phyloP scores from a whole-genome alignment of 2,888 invertebrate genomes.

The Ectobius pallidus region DNA sequence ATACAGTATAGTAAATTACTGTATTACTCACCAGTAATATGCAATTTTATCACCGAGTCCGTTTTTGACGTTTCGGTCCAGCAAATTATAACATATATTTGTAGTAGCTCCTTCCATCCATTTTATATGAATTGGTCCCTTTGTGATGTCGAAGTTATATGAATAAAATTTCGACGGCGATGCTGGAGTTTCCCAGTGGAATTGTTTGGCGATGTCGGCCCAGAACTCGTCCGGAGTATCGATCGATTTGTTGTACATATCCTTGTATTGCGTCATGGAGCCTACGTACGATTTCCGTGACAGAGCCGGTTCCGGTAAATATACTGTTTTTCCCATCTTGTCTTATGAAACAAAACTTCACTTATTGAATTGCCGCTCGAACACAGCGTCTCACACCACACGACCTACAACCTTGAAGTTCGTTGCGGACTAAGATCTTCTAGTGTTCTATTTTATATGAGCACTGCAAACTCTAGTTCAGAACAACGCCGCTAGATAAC shows the following conservation, averaged over 20 bases:
- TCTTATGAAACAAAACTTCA: not conserved
- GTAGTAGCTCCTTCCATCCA: constrained; percentile 96
- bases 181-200: constrained; percentile 87
- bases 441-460: not conserved
- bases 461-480: not conserved
- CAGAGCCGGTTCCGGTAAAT: constrained; percentile 63
- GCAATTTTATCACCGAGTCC: constrained; percentile 91
- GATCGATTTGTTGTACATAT: constrained; percentile 85
- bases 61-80: constrained; percentile 89
- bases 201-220: constrained; percentile 90
- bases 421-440: not conserved
- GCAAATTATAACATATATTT: constrained; percentile 93
- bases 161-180: constrained; percentile 78
- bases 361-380: not conserved
- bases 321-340: constrained; percentile 53
- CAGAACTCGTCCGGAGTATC: constrained; percentile 91
- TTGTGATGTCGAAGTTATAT: constrained; percentile 88
- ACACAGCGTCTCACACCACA: not conserved
- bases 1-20: too few species aligned
- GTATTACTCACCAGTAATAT: constrained; percentile 85
- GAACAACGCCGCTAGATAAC: constrained; percentile 14
- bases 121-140: constrained; percentile 89
- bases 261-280: constrained; percentile 76
- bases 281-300: constrained; percentile 68
- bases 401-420: not conserved